Evolutionary conservation across 2,888 invertebrate species (phyloP).

Genomic region (Xanthorhoe designata): DNA sequence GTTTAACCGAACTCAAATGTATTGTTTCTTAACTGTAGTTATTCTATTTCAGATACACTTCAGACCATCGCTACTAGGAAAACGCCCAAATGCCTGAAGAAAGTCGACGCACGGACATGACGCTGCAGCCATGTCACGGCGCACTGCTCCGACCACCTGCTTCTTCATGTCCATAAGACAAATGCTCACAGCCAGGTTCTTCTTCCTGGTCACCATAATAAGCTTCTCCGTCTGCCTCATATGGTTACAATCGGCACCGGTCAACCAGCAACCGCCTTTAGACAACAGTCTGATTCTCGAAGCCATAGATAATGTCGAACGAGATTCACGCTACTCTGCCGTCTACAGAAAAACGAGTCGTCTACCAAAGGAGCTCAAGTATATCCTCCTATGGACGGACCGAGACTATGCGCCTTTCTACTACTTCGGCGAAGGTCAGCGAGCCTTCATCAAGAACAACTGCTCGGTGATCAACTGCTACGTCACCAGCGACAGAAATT

Average conservation of each 20-base stretch:
- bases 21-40: not conserved
- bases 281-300: constrained; percentile 59
- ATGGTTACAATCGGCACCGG: constrained; percentile 57
- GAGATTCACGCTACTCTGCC: constrained; percentile 64
- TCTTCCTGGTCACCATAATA: constrained; percentile 58
- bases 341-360: constrained; percentile 62
- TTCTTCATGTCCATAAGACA: constrained; percentile 46
- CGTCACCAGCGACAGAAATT: constrained; percentile 59
- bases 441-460: constrained; percentile 66
- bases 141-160: constrained; percentile 27
- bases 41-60: constrained; percentile 39
- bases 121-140: constrained; percentile 40
- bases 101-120: constrained; percentile 53
- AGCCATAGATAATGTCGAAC: constrained; percentile 63
- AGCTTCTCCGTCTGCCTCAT: constrained; percentile 58
- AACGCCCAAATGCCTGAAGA: constrained; percentile 40
- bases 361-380: constrained; percentile 64
- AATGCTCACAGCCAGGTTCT: constrained; percentile 55
- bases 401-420: constrained; percentile 63
- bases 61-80: constrained; percentile 2
- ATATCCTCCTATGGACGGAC: constrained; percentile 70
- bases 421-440: constrained; percentile 62
- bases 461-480: constrained; percentile 70
- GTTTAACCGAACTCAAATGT: too few species aligned
- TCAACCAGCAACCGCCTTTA: constrained; percentile 37